These are phyloP conservation scores for Radopholus similis DNA, from an alignment of 1,140 invertebrate genomes.

Conservation along the genomic window DNA sequence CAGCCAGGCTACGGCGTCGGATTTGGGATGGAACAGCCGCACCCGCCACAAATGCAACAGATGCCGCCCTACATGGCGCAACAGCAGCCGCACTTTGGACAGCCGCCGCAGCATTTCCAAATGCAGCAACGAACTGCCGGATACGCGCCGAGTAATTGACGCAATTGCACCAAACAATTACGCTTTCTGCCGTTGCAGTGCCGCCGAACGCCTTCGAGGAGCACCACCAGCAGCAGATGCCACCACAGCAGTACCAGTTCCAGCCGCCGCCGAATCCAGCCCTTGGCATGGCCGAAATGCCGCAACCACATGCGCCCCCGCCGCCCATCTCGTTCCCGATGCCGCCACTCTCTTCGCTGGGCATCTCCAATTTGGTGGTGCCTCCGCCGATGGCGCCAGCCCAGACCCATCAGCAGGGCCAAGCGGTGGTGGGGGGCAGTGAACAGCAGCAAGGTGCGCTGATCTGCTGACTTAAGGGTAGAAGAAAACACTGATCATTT, in stretches of 20 bases:
- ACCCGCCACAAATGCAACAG: too few species aligned
- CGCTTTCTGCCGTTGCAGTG: background rate
- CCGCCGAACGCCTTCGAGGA: background rate
- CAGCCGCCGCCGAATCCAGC: background rate
- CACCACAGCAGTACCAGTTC: background rate
- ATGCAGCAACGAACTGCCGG: background rate
- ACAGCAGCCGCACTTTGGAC: background rate
- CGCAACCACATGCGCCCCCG: slow-evolving; percentile 5
- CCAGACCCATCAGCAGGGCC: background rate
- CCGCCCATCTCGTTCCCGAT: slow-evolving; percentile 51
- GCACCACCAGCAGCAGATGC: background rate
- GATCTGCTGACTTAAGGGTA: too few species aligned
- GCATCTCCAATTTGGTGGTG: slow-evolving; percentile 47
- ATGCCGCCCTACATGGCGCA: too few species aligned
- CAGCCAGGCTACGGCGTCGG: too few species aligned
- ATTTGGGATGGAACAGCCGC: too few species aligned
- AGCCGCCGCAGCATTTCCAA: slow-evolving; percentile 6
- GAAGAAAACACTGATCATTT: too few species aligned
- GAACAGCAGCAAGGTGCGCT: background rate
- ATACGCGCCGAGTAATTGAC: background rate
- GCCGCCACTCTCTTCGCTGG: slow-evolving; percentile 52
- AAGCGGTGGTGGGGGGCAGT: background rate
- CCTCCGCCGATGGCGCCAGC: slow-evolving; percentile 33
- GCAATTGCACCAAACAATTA: background rate
- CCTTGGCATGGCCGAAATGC: background rate